Evolutionary conservation across 1,140 invertebrate species (phyloP).

Genomic region (Bombyx mori): ASM3026992v2 NC_085107.1:18082001-18082500

Average conservation of each 20-base stretch:
- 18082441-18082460: slow-evolving; percentile 1
- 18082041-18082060: too few species aligned
- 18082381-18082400: slow-evolving; percentile 38
- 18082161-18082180: too few species aligned
- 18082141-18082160: too few species aligned
- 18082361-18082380: slow-evolving; percentile 56
- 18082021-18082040: too few species aligned
- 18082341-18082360: slow-evolving; percentile 62
- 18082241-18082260: too few species aligned
- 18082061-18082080: too few species aligned
- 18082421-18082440: background rate
- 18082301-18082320: slow-evolving; percentile 58
- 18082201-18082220: too few species aligned
- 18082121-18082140: too few species aligned
- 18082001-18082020: slow-evolving; percentile 54
- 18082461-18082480: slow-evolving; percentile 43
- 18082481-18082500: slow-evolving; percentile 61
- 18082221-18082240: too few species aligned
- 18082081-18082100: too few species aligned
- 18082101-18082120: too few species aligned
- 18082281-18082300: slow-evolving; percentile 48
- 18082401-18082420: background rate
- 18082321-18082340: slow-evolving; percentile 57
- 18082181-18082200: too few species aligned
- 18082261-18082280: slow-evolving; percentile 23